Evolutionary conservation across 2,888 invertebrate species (phyloP).

Genomic region (Vannuccia rotundouncinata): DNA sequence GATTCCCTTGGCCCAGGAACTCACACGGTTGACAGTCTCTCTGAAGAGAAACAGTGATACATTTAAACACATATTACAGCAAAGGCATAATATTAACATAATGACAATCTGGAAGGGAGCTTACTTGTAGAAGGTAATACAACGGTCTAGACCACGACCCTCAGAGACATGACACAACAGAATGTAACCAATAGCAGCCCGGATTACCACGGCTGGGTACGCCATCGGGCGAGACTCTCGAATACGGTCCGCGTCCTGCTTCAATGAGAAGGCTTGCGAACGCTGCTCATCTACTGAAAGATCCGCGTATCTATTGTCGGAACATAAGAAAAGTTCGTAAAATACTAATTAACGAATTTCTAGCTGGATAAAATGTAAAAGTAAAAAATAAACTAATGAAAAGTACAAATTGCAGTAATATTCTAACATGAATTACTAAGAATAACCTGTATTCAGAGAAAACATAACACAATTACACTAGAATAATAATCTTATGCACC

Average conservation of each 20-base stretch:
- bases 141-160: background rate
- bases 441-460: too few relatives aligned
- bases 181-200: background rate
- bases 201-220: background rate
- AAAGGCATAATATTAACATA: background rate
- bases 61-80: background rate
- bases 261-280: background rate
- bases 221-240: background rate
- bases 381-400: too few relatives aligned
- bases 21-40: slow-evolving; percentile 1
- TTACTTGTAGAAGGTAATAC: background rate
- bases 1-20: slow-evolving; percentile 2
- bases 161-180: background rate
- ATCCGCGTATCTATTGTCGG: slow-evolving; percentile 1
- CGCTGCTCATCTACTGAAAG: background rate
- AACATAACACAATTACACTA: too few relatives aligned
- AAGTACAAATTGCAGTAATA: too few relatives aligned
- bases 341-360: too few relatives aligned
- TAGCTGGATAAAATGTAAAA: too few relatives aligned
- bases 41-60: background rate
- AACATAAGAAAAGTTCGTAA: too few relatives aligned
- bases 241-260: background rate
- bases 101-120: background rate
- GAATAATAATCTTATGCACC: too few relatives aligned
- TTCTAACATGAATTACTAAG: too few relatives aligned